Evolutionary conservation across 2,797 vertebrate genomes (phyloP).

Genomic region (Leuciscus waleckii): DNA sequence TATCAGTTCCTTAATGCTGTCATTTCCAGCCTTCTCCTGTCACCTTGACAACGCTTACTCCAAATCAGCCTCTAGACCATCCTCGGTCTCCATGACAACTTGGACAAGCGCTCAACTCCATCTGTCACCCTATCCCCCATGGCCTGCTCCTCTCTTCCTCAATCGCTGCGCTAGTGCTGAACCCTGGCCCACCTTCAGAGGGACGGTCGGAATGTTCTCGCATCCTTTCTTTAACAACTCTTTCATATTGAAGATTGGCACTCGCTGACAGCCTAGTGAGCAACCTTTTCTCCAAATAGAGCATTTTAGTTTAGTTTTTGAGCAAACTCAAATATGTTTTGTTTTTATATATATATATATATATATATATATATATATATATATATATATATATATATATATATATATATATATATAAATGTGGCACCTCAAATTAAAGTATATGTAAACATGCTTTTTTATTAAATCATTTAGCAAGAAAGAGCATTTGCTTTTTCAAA

Average conservation of each 20-base stretch:
- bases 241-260: background rate
- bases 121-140: slow-evolving; percentile 49
- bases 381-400: no score
- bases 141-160: slow-evolving; percentile 43
- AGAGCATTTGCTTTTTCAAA: background rate
- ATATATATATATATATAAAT: no score
- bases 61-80: slow-evolving; percentile 53
- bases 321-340: slow-evolving; percentile 1
- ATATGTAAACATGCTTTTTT: background rate
- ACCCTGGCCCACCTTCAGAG: slow-evolving; percentile 36
- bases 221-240: slow-evolving; percentile 13
- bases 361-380: no score
- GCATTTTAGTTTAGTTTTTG: background rate
- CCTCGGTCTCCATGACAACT: slow-evolving; percentile 59
- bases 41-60: slow-evolving; percentile 53
- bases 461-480: background rate
- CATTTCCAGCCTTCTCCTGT: slow-evolving; percentile 40
- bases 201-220: background rate
- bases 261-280: background rate
- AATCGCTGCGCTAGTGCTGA: slow-evolving; percentile 21
- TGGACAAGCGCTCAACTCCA: slow-evolving; percentile 55
- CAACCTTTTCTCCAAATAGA: background rate
- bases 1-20: slow-evolving; percentile 24
- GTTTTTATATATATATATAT: no score
- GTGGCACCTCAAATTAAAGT: no score